Percentiles rank a stretch among this genome's conserved stretches.
phyloP scores from a whole-genome alignment of 92 coral and sea anemone species.

The Paragorgia papillata region DNA sequence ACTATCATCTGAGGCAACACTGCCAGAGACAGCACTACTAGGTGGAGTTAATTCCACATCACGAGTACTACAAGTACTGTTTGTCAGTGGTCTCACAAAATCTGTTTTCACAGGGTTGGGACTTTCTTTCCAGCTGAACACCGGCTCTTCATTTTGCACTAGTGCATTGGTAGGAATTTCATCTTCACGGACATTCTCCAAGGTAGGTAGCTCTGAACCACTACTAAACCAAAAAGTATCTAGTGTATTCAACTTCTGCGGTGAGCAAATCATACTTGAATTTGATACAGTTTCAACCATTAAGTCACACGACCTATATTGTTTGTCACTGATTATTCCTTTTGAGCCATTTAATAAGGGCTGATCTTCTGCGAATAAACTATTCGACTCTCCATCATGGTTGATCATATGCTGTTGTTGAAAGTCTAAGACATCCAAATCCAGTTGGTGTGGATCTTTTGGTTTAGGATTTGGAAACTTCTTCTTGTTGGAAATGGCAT shows the following conservation, averaged over 20 bases:
- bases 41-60: conserved; percentile 34
- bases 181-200: not conserved
- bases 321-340: not conserved
- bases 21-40: conserved; percentile 1
- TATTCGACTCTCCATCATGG: too few relatives aligned
- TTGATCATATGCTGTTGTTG: too few relatives aligned
- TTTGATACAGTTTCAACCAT: not conserved
- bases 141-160: too few relatives aligned
- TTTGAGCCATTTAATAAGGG: not conserved
- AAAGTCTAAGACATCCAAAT: not conserved
- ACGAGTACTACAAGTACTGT: too few relatives aligned
- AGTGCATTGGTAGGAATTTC: not conserved
- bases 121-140: not conserved
- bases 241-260: not conserved
- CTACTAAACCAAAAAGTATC: not conserved
- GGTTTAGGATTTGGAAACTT: too few relatives aligned
- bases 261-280: not conserved
- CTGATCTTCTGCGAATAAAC: not conserved
- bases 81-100: too few relatives aligned
- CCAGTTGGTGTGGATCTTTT: too few relatives aligned
- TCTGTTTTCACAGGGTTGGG: not conserved
- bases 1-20: not conserved
- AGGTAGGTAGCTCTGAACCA: not conserved
- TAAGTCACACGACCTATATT: not conserved
- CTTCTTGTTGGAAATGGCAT: too few relatives aligned